phyloP scores from a whole-genome alignment of 2,888 invertebrate species.

The Balanococcus diminutus region DNA sequence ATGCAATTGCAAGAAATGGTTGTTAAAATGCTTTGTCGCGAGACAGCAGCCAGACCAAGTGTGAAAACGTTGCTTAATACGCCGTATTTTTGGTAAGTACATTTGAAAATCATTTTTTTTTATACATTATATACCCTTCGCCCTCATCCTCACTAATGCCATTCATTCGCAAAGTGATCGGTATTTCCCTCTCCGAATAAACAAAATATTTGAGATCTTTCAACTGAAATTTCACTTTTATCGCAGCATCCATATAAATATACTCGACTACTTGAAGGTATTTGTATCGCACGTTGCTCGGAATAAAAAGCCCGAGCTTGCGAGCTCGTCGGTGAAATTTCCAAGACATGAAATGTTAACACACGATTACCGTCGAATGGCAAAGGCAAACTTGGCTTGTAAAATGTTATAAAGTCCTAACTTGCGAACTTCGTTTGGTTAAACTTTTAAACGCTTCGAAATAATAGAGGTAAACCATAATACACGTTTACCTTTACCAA shows the following conservation, averaged over 20 bases:
- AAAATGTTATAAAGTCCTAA: neutral
- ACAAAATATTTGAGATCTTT: too few relatives aligned
- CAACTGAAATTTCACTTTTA: too few relatives aligned
- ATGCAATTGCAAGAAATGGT: constrained; percentile 86
- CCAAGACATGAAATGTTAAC: neutral
- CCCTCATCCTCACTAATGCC: too few relatives aligned
- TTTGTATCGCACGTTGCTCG: too few relatives aligned
- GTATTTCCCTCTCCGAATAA: too few relatives aligned
- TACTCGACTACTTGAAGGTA: too few relatives aligned
- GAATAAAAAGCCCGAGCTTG: neutral
- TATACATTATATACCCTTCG: neutral
- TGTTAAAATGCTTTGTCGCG: constrained; percentile 77
- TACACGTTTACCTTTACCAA: constrained; percentile 1
- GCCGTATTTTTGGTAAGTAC: constrained; percentile 83
- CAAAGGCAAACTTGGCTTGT: neutral
- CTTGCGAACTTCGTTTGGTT: constrained; percentile 13
- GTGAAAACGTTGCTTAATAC: constrained; percentile 89
- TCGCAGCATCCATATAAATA: too few relatives aligned
- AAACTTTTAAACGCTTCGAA: constrained; percentile 17
- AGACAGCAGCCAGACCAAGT: constrained; percentile 85
- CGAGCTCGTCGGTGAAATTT: neutral
- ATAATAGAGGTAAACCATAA: constrained; percentile 20
- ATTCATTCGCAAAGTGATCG: too few relatives aligned
- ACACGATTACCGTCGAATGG: neutral
- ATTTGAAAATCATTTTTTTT: too few relatives aligned